Conservation (phyloP, 1,140 invertebrate genomes). For the Drosophila watanabei region DNA sequence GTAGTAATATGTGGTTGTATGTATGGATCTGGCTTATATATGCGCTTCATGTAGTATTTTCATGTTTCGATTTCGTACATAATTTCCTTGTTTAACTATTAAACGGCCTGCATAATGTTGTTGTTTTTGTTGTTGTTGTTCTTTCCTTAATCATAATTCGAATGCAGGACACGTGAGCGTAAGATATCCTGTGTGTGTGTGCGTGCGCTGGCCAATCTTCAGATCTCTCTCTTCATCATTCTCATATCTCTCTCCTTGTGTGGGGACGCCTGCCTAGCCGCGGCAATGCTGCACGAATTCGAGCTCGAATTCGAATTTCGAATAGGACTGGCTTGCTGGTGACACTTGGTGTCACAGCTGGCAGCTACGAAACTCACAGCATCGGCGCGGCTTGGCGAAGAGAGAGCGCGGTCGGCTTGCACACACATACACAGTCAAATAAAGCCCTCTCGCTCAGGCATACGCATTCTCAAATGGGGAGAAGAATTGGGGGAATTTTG, state of each 20-base stretch:
- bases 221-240: conserved; percentile 71
- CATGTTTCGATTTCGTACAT: conserved; percentile 47
- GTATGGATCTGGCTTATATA: conserved; percentile 62
- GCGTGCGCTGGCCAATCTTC: conserved; percentile 31
- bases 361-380: conserved; percentile 35
- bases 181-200: conserved; percentile 20
- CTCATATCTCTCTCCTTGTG: conserved; percentile 78
- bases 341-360: conserved; percentile 64
- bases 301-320: conserved; percentile 6
- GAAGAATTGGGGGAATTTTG: neutral
- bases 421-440: neutral
- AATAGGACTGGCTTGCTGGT: conserved; percentile 3
- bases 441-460: conserved; percentile 42
- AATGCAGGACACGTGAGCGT: conserved; percentile 58
- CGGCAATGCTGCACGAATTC: conserved; percentile 44
- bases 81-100: conserved; percentile 61
- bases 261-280: conserved; percentile 58
- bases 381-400: conserved; percentile 61
- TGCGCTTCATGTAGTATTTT: conserved; percentile 61
- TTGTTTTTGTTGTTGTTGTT: conserved; percentile 1
- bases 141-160: conserved; percentile 31
- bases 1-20: conserved; percentile 78
- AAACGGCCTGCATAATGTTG: conserved; percentile 55
- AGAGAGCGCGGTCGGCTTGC: conserved; percentile 35
- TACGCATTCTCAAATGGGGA: conserved; percentile 41